Conservation (phyloP, 2,888 invertebrate species). For the Elmis aenea region DNA sequence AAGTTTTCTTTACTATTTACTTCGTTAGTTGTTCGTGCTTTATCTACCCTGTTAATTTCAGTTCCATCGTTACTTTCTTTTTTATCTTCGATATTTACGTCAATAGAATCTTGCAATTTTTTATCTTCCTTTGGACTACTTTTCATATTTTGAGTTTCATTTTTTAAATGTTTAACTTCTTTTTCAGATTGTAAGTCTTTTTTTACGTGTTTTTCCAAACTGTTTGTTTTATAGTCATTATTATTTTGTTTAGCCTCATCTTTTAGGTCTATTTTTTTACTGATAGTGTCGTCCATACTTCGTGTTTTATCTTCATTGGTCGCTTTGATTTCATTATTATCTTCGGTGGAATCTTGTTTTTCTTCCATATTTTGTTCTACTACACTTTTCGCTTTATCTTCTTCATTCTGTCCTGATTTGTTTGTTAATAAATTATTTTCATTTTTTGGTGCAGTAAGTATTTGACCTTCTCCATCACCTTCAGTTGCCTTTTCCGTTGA, state of each 20-base stretch:
- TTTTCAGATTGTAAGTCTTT: background rate
- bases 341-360: background rate
- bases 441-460: background rate
- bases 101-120: background rate
- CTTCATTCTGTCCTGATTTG: no score
- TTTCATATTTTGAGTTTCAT: background rate
- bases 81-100: background rate
- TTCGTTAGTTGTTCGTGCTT: background rate
- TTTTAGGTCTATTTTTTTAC: background rate
- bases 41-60: background rate
- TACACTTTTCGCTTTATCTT: no score
- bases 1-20: background rate
- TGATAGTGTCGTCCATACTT: background rate
- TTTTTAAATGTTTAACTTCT: background rate
- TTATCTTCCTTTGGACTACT: background rate
- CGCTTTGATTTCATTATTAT: background rate
- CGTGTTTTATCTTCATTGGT: conserved; percentile 3
- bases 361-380: no score
- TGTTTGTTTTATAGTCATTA: background rate
- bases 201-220: background rate
- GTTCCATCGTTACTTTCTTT: background rate
- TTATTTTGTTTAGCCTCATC: background rate
- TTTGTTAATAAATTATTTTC: background rate
- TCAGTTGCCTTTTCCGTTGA: no score
- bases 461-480: no score